Conservation (phyloP, 2,888 invertebrate genomes). For the Megastigmus dorsalis region DNA sequence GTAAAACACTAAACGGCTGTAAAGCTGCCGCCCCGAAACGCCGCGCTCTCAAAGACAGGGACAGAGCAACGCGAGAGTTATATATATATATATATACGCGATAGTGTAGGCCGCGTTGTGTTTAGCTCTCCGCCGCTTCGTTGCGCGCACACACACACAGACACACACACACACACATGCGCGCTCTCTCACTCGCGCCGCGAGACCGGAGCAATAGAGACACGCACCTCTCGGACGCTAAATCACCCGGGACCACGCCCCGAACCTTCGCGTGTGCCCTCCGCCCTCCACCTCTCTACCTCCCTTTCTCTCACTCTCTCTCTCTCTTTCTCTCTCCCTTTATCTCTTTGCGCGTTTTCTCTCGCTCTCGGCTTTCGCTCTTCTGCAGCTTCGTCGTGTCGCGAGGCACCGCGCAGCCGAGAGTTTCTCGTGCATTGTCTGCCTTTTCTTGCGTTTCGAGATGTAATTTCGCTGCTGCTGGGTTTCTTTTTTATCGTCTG, state of each 20-base stretch:
- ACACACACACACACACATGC: not conserved
- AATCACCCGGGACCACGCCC: constrained; percentile 63
- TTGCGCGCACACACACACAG: not conserved
- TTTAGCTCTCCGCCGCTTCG: too few species aligned
- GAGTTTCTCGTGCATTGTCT: constrained; percentile 20
- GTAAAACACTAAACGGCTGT: constrained; percentile 75
- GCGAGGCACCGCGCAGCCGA: too few species aligned
- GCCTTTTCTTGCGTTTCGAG: constrained; percentile 26
- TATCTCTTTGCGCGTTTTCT: too few species aligned
- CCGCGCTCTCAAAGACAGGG: not conserved
- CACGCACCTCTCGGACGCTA: constrained; percentile 68
- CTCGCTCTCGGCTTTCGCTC: not conserved
- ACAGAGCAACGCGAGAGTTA: not conserved
- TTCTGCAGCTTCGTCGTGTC: not conserved
- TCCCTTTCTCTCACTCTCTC: constrained; percentile 5
- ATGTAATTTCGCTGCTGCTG: constrained; percentile 14
- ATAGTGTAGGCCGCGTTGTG: too few species aligned
- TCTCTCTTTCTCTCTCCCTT: not conserved
- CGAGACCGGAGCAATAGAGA: constrained; percentile 69
- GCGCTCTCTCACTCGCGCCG: constrained; percentile 60
- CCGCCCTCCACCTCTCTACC: constrained; percentile 26
- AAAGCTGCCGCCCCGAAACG: constrained; percentile 73
- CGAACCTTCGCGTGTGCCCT: constrained; percentile 43
- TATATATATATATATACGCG: too few species aligned
- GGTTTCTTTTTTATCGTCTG: not conserved